These are phyloP conservation scores for Microchrysa polita DNA, from an alignment of 2,888 invertebrate species.

Conservation along the genomic window DNA sequence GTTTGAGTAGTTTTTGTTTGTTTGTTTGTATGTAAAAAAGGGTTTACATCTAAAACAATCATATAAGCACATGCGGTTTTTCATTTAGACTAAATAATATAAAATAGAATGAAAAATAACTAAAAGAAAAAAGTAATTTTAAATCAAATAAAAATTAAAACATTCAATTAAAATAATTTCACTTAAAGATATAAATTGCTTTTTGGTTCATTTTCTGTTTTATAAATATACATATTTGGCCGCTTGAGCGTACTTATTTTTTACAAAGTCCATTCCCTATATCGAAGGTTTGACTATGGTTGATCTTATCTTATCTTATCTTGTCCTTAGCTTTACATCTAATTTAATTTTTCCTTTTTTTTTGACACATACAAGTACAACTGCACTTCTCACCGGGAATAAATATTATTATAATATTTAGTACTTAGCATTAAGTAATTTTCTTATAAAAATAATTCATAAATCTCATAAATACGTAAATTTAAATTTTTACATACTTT, in stretches of 20 bases:
- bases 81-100: slow-evolving; percentile 10
- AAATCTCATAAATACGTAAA: slow-evolving; percentile 27
- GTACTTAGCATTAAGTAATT: not conserved
- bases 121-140: slow-evolving; percentile 1
- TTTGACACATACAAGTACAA: slow-evolving; percentile 12
- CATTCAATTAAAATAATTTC: not conserved
- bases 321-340: no score
- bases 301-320: not conserved
- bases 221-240: slow-evolving; percentile 31
- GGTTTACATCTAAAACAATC: no score
- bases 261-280: no score
- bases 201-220: no score
- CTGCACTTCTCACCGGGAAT: slow-evolving; percentile 13
- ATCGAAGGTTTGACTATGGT: slow-evolving; percentile 20
- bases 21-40: no score
- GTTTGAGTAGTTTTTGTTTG: no score
- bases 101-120: not conserved
- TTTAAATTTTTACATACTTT: slow-evolving; percentile 17
- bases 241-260: slow-evolving; percentile 26
- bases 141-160: slow-evolving; percentile 9
- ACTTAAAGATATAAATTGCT: slow-evolving; percentile 25
- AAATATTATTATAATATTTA: not conserved
- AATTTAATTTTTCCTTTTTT: no score
- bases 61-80: not conserved
- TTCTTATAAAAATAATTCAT: slow-evolving; percentile 30